Evolutionary conservation across 2,113 vertebrate species (phyloP).

Genomic region (Oncorhynchus masou): DNA sequence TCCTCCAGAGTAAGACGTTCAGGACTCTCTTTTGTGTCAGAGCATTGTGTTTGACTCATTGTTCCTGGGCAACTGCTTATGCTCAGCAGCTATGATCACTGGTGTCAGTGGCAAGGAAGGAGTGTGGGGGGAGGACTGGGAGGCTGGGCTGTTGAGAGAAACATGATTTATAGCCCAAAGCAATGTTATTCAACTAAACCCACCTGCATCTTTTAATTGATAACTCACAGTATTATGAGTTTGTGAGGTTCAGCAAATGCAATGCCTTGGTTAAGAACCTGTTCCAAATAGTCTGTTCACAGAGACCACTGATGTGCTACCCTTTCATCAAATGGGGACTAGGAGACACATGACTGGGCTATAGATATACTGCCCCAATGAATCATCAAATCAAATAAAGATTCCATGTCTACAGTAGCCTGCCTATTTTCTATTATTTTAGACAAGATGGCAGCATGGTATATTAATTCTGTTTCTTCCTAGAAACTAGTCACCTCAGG

Average conservation of each 20-base stretch:
- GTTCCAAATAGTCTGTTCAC: neutral
- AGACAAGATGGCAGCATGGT: neutral
- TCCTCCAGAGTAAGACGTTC: slow-evolving; percentile 63
- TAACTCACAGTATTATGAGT: neutral
- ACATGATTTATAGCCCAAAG: slow-evolving; percentile 50
- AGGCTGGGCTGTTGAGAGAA: slow-evolving; percentile 36
- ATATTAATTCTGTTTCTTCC: neutral
- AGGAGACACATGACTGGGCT: too few relatives aligned
- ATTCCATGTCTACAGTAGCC: neutral
- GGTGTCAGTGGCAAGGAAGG: slow-evolving; percentile 44
- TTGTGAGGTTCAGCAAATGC: neutral
- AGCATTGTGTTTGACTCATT: slow-evolving; percentile 56
- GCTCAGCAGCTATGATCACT: slow-evolving; percentile 45
- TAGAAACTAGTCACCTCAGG: slow-evolving; percentile 65
- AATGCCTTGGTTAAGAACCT: neutral
- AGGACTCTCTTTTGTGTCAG: slow-evolving; percentile 56
- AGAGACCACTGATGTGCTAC: neutral
- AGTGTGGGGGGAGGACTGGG: slow-evolving; percentile 1
- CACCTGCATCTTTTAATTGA: neutral
- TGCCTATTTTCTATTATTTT: neutral
- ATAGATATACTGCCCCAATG: neutral
- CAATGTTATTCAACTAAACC: neutral
- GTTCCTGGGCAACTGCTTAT: slow-evolving; percentile 53
- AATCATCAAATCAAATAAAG: neutral
- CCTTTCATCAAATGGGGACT: neutral